Evolutionary conservation across 2,113 vertebrate genomes (phyloP), one percentile per base, ranked within the genome.

Genomic region (Excalfactoria chinensis): DNA sequence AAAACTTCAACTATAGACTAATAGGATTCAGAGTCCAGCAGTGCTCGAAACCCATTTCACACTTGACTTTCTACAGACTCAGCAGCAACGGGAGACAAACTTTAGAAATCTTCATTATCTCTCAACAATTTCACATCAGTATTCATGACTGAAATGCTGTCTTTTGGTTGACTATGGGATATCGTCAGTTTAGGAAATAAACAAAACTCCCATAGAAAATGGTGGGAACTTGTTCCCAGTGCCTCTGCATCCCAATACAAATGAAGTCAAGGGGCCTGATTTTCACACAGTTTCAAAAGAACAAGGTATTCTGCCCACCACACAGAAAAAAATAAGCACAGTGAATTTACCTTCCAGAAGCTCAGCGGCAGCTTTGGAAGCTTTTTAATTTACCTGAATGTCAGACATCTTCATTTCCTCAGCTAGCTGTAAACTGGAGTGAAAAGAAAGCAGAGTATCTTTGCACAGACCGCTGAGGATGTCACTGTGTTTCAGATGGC

Each of bases 401-500:
- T 67, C 97, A 2, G 97, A 94, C 46, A 93, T 92, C 44, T 97
- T 97, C 89, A 99, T 98, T 92, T 99, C 98, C 43, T 98, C 98
- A 74, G 98, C 98, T 77, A 99, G 91, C 78, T 99, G 98, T 83
- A 99, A 88, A 91, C 97, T 98, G 76, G 97, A 98, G 40, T 97
- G 94, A 93, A 99, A 98, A 46, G 98, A 98, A 30, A 95, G 56
- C 75, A 98, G 84, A 72, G 98, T 96, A 92, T 99, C 98, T 62
- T 98, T 98, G 97, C 98, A 99, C 78, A 99, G 97, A 44, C 95
- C 95, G 62, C 44, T 55, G 14, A 98, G 96, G 89, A 99, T 98
- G 96, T 99, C 98, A 63, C 88, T 91, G 80, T 99, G 99, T 56
- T 97, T 98, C 55, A 99, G 97, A 46, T 97, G 98, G 93, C 97